Conservation (phyloP, 1,140 invertebrate genomes). For the Steinernema khuongi region DNA sequence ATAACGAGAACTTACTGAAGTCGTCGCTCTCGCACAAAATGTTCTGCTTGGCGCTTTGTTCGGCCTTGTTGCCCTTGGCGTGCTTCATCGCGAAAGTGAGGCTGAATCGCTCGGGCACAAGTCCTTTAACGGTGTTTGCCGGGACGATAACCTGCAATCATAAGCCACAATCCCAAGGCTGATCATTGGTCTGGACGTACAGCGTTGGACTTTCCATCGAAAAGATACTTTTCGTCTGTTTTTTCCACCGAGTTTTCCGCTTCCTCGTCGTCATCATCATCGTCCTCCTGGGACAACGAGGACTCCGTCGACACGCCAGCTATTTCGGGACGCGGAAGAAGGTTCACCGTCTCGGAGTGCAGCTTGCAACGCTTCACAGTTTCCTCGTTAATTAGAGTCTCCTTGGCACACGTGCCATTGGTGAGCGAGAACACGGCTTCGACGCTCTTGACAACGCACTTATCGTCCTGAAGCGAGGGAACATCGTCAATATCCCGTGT, state of each 20-base stretch:
- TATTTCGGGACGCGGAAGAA: slow-evolving; percentile 28
- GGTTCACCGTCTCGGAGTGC: slow-evolving; percentile 41
- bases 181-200: neutral
- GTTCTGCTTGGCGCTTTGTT: slow-evolving; percentile 54
- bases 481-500: slow-evolving; percentile 27
- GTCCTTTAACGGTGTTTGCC: slow-evolving; percentile 27
- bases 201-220: slow-evolving; percentile 49
- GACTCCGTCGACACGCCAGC: neutral
- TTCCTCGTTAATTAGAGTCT: slow-evolving; percentile 26
- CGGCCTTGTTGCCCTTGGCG: slow-evolving; percentile 47
- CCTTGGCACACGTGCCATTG: slow-evolving; percentile 31
- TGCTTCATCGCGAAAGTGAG: slow-evolving; percentile 56
- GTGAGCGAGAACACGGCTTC: slow-evolving; percentile 29
- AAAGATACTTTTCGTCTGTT: slow-evolving; percentile 40
- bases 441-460: slow-evolving; percentile 39
- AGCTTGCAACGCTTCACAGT: slow-evolving; percentile 47
- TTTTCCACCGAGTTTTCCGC: slow-evolving; percentile 22
- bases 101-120: slow-evolving; percentile 54
- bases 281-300: slow-evolving; percentile 24
- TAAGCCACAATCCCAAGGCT: neutral
- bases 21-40: slow-evolving; percentile 56
- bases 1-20: slow-evolving; percentile 34
- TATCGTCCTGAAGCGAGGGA: slow-evolving; percentile 35
- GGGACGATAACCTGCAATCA: slow-evolving; percentile 42
- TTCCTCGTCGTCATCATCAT: slow-evolving; percentile 37